Evolutionary conservation across 2,113 vertebrate genomes (phyloP), one percentile per base, ranked within the genome.

Genomic region (Anoplopoma fimbria): DNA sequence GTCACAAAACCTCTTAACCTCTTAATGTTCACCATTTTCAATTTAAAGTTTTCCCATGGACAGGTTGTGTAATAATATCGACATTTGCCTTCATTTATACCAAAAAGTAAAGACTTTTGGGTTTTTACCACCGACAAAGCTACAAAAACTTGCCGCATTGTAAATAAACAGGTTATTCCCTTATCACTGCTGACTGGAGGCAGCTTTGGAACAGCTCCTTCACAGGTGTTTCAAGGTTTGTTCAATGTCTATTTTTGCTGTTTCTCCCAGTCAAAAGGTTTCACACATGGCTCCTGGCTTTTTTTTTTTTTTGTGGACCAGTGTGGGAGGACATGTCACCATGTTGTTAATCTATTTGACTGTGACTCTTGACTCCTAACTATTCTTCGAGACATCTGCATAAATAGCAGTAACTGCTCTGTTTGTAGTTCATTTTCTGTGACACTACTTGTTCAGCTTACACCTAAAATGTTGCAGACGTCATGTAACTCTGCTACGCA

Each of bases 321-420:
- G 70, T 57, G 76, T 76, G 77, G 67, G 76, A 62, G 51, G 80
- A 83, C 25, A 74, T 13, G 21, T n/a, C n/a, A 60, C 17, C n/a
- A 61, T 67, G 53, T 51, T 79, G 62, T 69, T 58, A 68, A n/a
- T 38, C 63, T 74, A n/a, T 77, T 72, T 75, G 1, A 69, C 45
- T 67, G 4, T 13, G 40, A 17, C 21, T 51, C 19, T 9, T 53
- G 51, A 53, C 51, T 51, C 74, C 6, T 72, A 17, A 73, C 27
- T 62, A 9, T 47, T 36, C 21, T 27, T 13, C 55, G 75, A 31
- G 8, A 51, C 23, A 23, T 61, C 49, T 55, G 23, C 29, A 63
- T 40, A 27, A 60, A 47, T 38, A 36, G 36, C 72, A 36, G 34
- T 53, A 38, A 69, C 36, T 55, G 42, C 17, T 61, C 17, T 73